phyloP scores from a whole-genome alignment of 2,797 vertebrate species.

The Gallinago solitaria region DNA sequence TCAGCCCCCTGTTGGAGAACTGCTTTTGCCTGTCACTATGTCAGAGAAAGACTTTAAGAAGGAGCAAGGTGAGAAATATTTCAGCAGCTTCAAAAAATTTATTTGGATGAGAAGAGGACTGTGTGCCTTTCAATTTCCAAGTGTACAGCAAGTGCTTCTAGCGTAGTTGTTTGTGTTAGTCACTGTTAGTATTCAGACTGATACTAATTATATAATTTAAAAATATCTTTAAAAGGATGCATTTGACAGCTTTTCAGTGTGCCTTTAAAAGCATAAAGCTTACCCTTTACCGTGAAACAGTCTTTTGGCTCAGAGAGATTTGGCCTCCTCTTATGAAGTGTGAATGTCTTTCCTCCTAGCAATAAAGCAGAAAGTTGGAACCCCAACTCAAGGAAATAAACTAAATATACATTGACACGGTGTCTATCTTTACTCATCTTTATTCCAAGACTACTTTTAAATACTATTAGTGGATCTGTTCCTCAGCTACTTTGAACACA shows the following conservation, averaged over 20 bases:
- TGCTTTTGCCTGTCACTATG: slow-evolving; percentile 89
- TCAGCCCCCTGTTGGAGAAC: slow-evolving; percentile 91
- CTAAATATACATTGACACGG: neutral
- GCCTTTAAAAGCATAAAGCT: slow-evolving; percentile 14
- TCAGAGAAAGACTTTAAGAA: slow-evolving; percentile 90
- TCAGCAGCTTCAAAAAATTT: neutral
- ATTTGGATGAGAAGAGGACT: neutral
- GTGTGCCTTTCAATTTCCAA: neutral
- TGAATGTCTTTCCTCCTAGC: neutral
- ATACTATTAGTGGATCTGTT: neutral
- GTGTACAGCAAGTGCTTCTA: neutral
- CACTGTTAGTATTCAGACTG: neutral
- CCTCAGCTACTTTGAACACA: neutral
- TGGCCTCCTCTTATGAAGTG: neutral
- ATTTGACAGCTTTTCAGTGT: slow-evolving; percentile 21
- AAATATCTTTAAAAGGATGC: slow-evolving; percentile 2
- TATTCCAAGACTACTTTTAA: neutral
- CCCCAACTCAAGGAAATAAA: neutral
- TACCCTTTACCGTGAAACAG: neutral
- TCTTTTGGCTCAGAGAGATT: slow-evolving; percentile 9
- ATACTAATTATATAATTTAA: neutral
- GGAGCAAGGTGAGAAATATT: slow-evolving; percentile 86
- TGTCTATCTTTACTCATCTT: neutral
- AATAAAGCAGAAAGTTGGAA: slow-evolving; percentile 11
- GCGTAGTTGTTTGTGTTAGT: neutral